A percentile compares a stretch with the other conserved stretches of the same genome.
These are phyloP conservation scores for Agelastica alni DNA, from an alignment of 2,888 invertebrate genomes.

Conservation along the genomic window DNA sequence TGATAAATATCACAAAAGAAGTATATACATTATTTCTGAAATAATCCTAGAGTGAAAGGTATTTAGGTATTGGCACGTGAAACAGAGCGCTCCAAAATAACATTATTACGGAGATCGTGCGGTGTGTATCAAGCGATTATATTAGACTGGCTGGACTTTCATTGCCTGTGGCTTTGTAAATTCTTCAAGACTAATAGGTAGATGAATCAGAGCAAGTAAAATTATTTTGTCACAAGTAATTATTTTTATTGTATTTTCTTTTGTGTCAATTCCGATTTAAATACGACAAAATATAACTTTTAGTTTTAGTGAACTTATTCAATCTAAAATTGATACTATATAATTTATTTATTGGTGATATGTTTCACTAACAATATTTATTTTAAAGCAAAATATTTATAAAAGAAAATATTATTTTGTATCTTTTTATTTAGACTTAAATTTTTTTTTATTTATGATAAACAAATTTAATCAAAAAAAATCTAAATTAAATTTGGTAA, in stretches of 20 bases:
- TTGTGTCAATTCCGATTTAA: slow-evolving; percentile 21
- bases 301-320: no score
- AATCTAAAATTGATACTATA: no score
- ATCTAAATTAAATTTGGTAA: no score
- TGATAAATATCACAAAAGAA: no score
- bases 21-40: not conserved
- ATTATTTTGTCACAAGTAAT: slow-evolving; percentile 37
- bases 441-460: no score
- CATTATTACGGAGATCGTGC: slow-evolving; percentile 47
- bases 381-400: no score
- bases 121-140: slow-evolving; percentile 49
- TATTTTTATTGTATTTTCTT: slow-evolving; percentile 23
- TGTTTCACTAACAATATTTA: no score
- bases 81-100: slow-evolving; percentile 41
- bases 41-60: slow-evolving; percentile 31
- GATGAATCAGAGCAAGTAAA: slow-evolving; percentile 42
- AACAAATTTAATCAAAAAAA: no score
- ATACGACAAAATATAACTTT: no score
- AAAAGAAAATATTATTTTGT: no score
- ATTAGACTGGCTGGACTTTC: slow-evolving; percentile 49
- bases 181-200: slow-evolving; percentile 34
- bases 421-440: no score
- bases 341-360: no score
- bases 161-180: slow-evolving; percentile 41
- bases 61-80: slow-evolving; percentile 36